Evolutionary conservation across 2,113 vertebrate genomes (phyloP), one percentile per base, ranked within the genome.

Genomic region (Erythrocercus mccallii): DNA sequence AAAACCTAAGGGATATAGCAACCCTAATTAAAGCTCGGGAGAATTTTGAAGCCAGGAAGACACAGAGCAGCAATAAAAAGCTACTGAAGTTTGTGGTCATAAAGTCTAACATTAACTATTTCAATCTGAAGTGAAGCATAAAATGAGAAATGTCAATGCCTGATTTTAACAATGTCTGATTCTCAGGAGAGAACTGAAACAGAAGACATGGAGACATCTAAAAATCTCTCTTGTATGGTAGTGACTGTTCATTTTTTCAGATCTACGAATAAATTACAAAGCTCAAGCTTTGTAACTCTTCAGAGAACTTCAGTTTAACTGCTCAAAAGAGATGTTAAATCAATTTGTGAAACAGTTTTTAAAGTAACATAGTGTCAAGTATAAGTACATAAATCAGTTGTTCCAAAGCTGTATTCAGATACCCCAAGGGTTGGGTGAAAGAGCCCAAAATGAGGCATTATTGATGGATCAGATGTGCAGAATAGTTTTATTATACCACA

Each of bases 21-120:
- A 84, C 56, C 45, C 68, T 95, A 95, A 95, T 94, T 95, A 95
- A 97, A 96, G 23, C 95, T 95, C 74, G 48, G 47, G 88, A 96
- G 90, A 87, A 94, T 95, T 91, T 72, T 91, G 47, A 86, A 91
- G 72, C 82, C 57, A 66, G 42, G 73, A 94, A 92, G 71, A 81
- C 47, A 45, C 58, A 71, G 60, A 92, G 30, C 50, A 79, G 64
- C 72, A 58, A 47, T 90, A 69, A 93, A 83, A 92, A 70, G 25
- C 38, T 90, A 44, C 68, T 62, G 53, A 94, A 90, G 38, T 94
- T 86, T 81, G 68, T 54, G 54, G 82, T 70, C 94, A 86, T 92
- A 84, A 88, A 94, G 61, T 87, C 51, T 88, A 83, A 44, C 45
- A 71, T 72, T 72, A 93, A 76, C 58, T 80, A 13, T 80, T 81